Evolutionary conservation across 2,888 invertebrate species (phyloP).

Genomic region (Lottia scabra): DNA sequence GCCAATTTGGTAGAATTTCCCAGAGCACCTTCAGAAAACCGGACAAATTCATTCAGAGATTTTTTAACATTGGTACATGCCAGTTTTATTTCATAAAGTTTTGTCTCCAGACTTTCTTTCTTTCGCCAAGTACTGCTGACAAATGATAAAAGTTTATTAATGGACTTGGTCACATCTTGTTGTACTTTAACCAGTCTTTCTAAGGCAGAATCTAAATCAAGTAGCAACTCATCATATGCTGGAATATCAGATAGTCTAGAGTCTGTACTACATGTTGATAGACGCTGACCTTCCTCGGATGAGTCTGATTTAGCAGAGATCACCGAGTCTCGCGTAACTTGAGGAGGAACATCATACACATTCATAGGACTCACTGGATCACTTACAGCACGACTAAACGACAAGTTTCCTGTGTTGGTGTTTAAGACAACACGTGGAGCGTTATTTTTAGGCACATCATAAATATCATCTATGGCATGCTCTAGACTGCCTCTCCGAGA

Average conservation of each 20-base stretch:
- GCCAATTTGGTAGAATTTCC: slow-evolving; percentile 81
- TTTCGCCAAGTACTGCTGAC: slow-evolving; percentile 82
- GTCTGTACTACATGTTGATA: slow-evolving; percentile 57
- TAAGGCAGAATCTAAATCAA: slow-evolving; percentile 82
- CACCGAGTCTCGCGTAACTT: slow-evolving; percentile 67
- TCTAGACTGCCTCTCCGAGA: slow-evolving; percentile 39
- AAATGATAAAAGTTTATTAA: slow-evolving; percentile 75
- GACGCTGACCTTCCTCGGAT: slow-evolving; percentile 49
- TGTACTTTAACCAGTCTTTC: slow-evolving; percentile 82
- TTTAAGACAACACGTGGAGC: slow-evolving; percentile 41
- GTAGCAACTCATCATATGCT: slow-evolving; percentile 73
- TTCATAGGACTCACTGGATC: slow-evolving; percentile 31
- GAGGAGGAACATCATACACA: slow-evolving; percentile 70
- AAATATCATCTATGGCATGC: slow-evolving; percentile 62
- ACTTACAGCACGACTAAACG: slow-evolving; percentile 21
- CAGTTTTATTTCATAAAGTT: slow-evolving; percentile 85
- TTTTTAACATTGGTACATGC: slow-evolving; percentile 83
- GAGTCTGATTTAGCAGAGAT: slow-evolving; percentile 56
- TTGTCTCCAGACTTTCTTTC: slow-evolving; percentile 81
- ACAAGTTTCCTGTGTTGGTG: slow-evolving; percentile 7
- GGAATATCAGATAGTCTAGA: slow-evolving; percentile 46
- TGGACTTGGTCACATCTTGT: slow-evolving; percentile 84
- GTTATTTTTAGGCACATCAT: slow-evolving; percentile 65
- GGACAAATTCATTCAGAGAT: slow-evolving; percentile 86
- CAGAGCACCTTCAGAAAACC: slow-evolving; percentile 88